phyloP scores from a whole-genome alignment of 2,113 vertebrate species.

The Eonycteris spelaea region DNA sequence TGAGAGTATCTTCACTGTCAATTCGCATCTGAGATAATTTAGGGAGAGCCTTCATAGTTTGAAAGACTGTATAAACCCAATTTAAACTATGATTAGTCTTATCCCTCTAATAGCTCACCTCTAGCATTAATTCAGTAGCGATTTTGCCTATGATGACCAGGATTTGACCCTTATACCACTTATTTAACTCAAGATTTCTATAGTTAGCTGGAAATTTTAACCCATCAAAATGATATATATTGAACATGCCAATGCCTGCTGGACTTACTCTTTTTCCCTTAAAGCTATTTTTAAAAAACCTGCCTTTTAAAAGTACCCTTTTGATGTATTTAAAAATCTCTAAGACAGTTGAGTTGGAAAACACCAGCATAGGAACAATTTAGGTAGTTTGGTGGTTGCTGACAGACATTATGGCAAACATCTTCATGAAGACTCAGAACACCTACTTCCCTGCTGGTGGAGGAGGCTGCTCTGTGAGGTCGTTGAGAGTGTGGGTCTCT shows the following conservation, averaged over 20 bases:
- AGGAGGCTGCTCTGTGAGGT: not conserved
- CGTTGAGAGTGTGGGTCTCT: not conserved
- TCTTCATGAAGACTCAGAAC: not conserved
- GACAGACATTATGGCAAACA: not conserved
- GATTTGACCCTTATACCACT: not conserved
- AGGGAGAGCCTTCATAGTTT: not conserved
- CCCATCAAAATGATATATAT: not conserved
- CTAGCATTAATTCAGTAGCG: not conserved
- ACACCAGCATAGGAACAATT: not conserved
- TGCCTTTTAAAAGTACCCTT: not conserved
- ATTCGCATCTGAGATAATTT: not conserved
- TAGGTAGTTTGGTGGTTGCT: conserved; percentile 8
- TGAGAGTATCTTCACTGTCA: not conserved
- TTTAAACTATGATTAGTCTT: not conserved
- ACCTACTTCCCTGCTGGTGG: not conserved
- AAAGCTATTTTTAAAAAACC: not conserved
- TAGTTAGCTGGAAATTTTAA: conserved; percentile 1
- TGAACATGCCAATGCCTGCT: not conserved
- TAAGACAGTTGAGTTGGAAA: conserved; percentile 12
- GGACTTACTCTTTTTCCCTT: not conserved
- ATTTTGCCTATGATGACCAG: not conserved
- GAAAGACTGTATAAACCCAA: not conserved
- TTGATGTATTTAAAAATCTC: conserved; percentile 1
- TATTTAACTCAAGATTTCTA: conserved; percentile 6
- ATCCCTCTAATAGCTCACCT: not conserved